Evolutionary conservation across 2,888 invertebrate species (phyloP), one percentile per base, ranked within the genome.

Genomic region (Blastobasis lacticolella): DNA sequence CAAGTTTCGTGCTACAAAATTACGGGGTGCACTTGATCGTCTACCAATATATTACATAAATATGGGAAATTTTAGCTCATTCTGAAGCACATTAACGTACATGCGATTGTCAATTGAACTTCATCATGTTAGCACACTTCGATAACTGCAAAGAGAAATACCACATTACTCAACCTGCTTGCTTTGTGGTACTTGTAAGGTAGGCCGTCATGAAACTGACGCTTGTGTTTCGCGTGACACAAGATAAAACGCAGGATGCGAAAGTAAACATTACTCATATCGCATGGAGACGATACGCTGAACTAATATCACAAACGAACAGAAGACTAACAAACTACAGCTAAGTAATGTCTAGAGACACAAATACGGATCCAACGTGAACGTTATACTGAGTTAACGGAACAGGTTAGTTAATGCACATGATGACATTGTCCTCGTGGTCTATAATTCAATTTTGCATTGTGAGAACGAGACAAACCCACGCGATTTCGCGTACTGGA

Each of bases 221-320:
- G 58, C 46, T 58, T 51, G 51, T 69, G 69, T 63, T 63, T 62
- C 53, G 59, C 60, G 53, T 61, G 62, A 64, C 71, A 74, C 62
- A 69, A 65, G 58, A 69, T 61, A 53, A 67, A 60, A 52, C 59
- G 52, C 50, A 67, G 55, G 51, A 69, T 55, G 49, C 54, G 55
- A 53, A 52, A 49, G 55, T 58, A 67, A 59, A 67, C 50, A 62
- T 71, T 62, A 56, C 56, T 63, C 63, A 69, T 64, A 54, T 53
- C 50, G 45, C 55, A 56, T 40, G 37, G 40, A 40, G 41, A 8
- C 9, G 9, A 41, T 41, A 8, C 41, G 9, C 8, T 41, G 41
- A 9, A 9, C 9, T 8, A 23, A 23, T 23, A 23, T 23, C 23
- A 23, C 23, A 23, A 23, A 23, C 23, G 23, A 23, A 23, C 23